Evolutionary conservation across 2,113 vertebrate species (phyloP).

Genomic region (Dissostichus mawsoni): DNA sequence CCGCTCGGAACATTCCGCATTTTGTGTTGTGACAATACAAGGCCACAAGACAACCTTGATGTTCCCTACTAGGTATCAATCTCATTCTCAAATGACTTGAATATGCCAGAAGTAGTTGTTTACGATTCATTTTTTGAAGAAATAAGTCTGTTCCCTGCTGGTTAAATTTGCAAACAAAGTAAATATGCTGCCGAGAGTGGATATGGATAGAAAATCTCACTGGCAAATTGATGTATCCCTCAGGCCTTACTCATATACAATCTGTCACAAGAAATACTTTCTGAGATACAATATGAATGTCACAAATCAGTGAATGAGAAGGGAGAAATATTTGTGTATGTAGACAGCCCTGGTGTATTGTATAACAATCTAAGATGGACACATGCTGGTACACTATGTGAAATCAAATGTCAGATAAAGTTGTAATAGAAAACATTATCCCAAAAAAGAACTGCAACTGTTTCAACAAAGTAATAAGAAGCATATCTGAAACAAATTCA

Average conservation of each 20-base stretch:
- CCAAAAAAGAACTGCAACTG: neutral
- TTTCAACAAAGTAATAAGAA: slow-evolving; percentile 26
- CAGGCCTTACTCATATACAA: slow-evolving; percentile 43
- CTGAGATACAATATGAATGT: slow-evolving; percentile 46
- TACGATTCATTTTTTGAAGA: neutral
- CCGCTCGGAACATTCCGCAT: slow-evolving; percentile 42
- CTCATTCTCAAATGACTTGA: slow-evolving; percentile 31
- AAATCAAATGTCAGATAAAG: slow-evolving; percentile 23
- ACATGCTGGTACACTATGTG: slow-evolving; percentile 13
- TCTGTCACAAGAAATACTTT: slow-evolving; percentile 47
- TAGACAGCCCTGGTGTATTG: neutral
- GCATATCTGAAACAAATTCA: slow-evolving; percentile 9
- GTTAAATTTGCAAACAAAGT: slow-evolving; percentile 38
- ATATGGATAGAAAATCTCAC: slow-evolving; percentile 35
- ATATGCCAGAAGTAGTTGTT: slow-evolving; percentile 1
- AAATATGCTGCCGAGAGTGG: slow-evolving; percentile 29
- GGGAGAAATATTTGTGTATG: slow-evolving; percentile 5
- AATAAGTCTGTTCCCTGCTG: slow-evolving; percentile 11
- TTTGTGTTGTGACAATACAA: slow-evolving; percentile 31
- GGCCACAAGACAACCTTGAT: slow-evolving; percentile 43
- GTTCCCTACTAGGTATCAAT: slow-evolving; percentile 11
- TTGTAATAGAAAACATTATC: slow-evolving; percentile 16
- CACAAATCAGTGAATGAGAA: slow-evolving; percentile 40
- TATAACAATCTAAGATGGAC: slow-evolving; percentile 18
- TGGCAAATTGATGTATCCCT: slow-evolving; percentile 48